Conservation (phyloP, 2,797 vertebrate species). For the Ara ararauna region DNA sequence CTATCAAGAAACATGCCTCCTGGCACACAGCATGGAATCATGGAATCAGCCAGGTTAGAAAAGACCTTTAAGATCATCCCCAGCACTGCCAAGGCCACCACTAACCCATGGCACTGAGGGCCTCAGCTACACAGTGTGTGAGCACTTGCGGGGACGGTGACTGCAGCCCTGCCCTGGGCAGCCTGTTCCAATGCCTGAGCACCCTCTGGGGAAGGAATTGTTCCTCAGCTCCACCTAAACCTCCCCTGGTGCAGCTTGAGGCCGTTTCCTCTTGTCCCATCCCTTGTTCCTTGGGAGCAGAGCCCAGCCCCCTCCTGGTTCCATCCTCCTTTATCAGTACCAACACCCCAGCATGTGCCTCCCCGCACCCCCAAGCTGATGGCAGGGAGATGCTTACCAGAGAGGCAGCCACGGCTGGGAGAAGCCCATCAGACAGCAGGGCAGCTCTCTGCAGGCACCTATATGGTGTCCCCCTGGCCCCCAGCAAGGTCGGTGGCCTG, state of each 20-base stretch:
- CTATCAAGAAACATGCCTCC: rapidly evolving
- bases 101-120: not conserved
- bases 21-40: not conserved
- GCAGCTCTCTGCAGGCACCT: slow-evolving; percentile 1
- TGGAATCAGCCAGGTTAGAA: not conserved
- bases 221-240: too few species aligned
- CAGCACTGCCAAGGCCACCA: not conserved
- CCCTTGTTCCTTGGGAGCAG: not conserved
- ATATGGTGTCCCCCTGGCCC: slow-evolving; percentile 77
- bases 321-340: not conserved
- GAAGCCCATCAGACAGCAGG: not conserved
- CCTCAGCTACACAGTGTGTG: rapidly evolving
- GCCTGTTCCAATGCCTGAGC: too few species aligned
- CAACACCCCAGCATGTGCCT: not conserved
- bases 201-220: too few species aligned
- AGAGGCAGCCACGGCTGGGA: not conserved
- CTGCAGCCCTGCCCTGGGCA: not conserved
- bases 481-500: slow-evolving; percentile 81
- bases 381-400: not conserved
- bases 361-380: not conserved
- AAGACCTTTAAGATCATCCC: not conserved
- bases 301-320: not conserved
- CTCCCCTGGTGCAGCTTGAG: not conserved
- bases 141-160: rapidly evolving
- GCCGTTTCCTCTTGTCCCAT: not conserved